phyloP scores from a whole-genome alignment of 2,113 vertebrate species.

The Upupa epops region DNA sequence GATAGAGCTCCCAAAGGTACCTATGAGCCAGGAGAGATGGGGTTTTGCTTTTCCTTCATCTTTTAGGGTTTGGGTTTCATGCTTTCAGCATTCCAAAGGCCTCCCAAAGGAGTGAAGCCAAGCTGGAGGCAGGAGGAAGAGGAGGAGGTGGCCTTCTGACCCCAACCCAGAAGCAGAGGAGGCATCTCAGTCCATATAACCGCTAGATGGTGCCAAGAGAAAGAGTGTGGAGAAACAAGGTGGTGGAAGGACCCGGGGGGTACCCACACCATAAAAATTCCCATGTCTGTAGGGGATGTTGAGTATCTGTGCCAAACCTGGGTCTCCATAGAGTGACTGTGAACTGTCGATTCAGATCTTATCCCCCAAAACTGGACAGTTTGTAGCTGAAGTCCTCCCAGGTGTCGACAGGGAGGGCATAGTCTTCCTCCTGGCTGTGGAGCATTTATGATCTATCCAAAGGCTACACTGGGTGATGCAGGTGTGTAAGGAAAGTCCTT shows the following conservation, averaged over 20 bases:
- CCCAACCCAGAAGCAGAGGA: neutral
- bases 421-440: rapidly evolving
- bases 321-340: neutral
- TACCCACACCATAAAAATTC: rapidly evolving
- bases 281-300: neutral
- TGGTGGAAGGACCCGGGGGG: neutral
- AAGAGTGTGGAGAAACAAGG: neutral
- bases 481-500: neutral
- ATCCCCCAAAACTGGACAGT: rapidly evolving
- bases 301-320: neutral
- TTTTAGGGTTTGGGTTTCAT: neutral
- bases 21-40: neutral
- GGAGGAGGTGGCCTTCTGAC: neutral
- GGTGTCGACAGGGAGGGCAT: neutral
- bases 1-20: neutral
- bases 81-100: neutral
- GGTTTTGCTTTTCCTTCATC: neutral
- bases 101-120: neutral
- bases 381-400: neutral
- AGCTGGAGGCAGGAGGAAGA: neutral
- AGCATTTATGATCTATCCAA: neutral
- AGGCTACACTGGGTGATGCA: neutral
- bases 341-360: neutral
- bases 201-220: constrained; percentile 12
- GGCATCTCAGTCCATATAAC: neutral